Conservation (phyloP, 2,888 invertebrate genomes). For the Acrobasis repandana region DNA sequence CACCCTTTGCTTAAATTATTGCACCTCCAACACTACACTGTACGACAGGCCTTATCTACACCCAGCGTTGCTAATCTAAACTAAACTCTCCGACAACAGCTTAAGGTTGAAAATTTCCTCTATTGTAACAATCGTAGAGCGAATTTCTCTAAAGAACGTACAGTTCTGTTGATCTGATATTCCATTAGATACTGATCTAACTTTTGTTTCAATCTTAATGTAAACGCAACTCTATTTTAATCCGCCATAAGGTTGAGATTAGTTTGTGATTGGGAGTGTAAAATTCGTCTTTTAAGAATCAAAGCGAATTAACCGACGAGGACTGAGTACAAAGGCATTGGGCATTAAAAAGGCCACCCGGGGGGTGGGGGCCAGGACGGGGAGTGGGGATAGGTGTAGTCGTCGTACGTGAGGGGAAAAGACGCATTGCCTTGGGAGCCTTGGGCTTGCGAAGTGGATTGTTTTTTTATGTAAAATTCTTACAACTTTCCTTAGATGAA, state of each 20-base stretch:
- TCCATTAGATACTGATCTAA: conserved; percentile 68
- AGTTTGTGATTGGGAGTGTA: conserved; percentile 33
- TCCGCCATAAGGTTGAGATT: conserved; percentile 38
- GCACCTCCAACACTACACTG: conserved; percentile 63
- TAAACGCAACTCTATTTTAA: conserved; percentile 38
- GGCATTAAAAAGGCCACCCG: conserved; percentile 67
- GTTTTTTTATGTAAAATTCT: conserved; percentile 3
- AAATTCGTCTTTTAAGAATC: conserved; percentile 65
- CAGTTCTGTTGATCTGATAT: conserved; percentile 58
- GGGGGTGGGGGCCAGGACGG: conserved; percentile 39
- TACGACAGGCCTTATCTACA: conserved; percentile 50
- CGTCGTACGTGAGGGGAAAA: conserved; percentile 48
- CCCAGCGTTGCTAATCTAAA: conserved; percentile 39
- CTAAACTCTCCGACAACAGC: conserved; percentile 36
- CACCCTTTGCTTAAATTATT: conserved; percentile 83
- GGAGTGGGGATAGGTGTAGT: conserved; percentile 50
- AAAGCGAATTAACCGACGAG: conserved; percentile 50
- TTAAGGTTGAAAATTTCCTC: conserved; percentile 39
- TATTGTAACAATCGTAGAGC: conserved; percentile 46
- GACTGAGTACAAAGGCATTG: conserved; percentile 56
- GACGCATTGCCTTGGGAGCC: conserved; percentile 54
- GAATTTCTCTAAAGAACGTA: conserved; percentile 69
- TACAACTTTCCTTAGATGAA: background rate
- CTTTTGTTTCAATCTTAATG: conserved; percentile 38
- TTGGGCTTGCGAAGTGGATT: conserved; percentile 36